Evolutionary conservation across 2,888 invertebrate species (phyloP), one percentile per base, ranked within the genome.

Genomic region (Adelognathus sp.): DNA sequence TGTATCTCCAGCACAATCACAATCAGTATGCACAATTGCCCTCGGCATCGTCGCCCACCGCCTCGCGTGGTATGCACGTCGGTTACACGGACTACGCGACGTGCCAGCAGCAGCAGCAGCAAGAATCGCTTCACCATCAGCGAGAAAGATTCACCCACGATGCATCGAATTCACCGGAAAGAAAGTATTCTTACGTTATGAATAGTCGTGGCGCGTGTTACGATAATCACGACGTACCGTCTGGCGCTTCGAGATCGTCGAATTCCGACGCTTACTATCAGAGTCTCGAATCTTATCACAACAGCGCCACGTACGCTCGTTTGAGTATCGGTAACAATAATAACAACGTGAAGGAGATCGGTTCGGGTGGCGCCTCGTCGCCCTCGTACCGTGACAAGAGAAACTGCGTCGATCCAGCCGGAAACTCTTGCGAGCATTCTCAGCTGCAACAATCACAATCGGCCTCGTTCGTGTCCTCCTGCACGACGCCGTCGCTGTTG

Each of bases 1-100:
- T 63, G 92, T 93, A 86, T 92, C 92, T 86, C 24, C 92, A 82
- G 44, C 84, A 83, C 70, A 72, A 76, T 78, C 56, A 70, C 76
- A 72, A 69, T 72, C n/a, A 52, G 54, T 56, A 66, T 44, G 64
- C 66, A 33, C 76, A 76, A 52, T 67, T 56, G 76, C 72, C 72
- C 44, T 54, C 73, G 6, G 46, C 76, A 39, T 63, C 76, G 3
- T 67, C 71, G 50, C 67, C 67, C 2, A 61, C 14, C 67, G 14
- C 75, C 27, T 56, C 67, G 29, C 81, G 79, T 27, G 72, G 50
- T 24, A 58, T 76, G 60, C 72, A 54, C 52, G 58, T 58, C 6
- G 52, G 69, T 24, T 88, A 86, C 61, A 73, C 76, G 3, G 84
- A 86, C 7, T 85, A 82, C 71, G 72, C 80, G 4, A 77, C 66